Evolutionary conservation across 2,888 invertebrate species (phyloP).

Genomic region (Azorinus chamasolen): DNA sequence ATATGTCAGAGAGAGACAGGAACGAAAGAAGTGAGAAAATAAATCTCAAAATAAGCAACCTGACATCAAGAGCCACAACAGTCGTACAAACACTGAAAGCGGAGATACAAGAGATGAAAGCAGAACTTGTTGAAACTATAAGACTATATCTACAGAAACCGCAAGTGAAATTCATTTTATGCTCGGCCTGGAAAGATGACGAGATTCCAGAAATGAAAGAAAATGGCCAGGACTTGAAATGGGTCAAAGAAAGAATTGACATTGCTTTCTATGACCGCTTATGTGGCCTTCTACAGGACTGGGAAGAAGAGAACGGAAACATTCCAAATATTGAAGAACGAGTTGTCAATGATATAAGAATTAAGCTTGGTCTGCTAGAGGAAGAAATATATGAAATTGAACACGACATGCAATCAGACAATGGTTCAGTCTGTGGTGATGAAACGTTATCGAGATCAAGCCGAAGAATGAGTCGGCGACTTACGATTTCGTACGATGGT

Average conservation of each 20-base stretch:
- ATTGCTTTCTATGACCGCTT: conserved; percentile 57
- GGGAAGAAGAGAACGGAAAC: conserved; percentile 59
- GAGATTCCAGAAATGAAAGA: conserved; percentile 58
- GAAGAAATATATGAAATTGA: conserved; percentile 55
- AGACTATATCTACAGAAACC: conserved; percentile 43
- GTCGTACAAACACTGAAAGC: conserved; percentile 49
- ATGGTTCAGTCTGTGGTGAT: background rate
- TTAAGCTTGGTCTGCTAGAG: conserved; percentile 67
- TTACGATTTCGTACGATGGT: too few relatives aligned
- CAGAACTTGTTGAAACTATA: conserved; percentile 49
- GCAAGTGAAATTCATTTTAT: conserved; percentile 46
- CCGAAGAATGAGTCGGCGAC: too few relatives aligned
- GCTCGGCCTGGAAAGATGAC: conserved; percentile 58
- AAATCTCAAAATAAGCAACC: conserved; percentile 49
- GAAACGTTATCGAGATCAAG: too few relatives aligned
- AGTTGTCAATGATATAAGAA: conserved; percentile 58
- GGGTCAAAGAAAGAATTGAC: conserved; percentile 57
- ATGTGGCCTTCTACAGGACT: conserved; percentile 50
- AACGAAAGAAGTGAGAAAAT: conserved; percentile 52
- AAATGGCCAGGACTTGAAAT: conserved; percentile 12
- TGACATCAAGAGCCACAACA: conserved; percentile 56
- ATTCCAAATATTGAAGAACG: conserved; percentile 48
- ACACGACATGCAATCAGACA: conserved; percentile 18
- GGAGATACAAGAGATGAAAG: conserved; percentile 52
- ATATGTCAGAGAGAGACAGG: conserved; percentile 67